Conservation (phyloP, 1,140 invertebrate genomes). For the Heliconius hermathena region DNA sequence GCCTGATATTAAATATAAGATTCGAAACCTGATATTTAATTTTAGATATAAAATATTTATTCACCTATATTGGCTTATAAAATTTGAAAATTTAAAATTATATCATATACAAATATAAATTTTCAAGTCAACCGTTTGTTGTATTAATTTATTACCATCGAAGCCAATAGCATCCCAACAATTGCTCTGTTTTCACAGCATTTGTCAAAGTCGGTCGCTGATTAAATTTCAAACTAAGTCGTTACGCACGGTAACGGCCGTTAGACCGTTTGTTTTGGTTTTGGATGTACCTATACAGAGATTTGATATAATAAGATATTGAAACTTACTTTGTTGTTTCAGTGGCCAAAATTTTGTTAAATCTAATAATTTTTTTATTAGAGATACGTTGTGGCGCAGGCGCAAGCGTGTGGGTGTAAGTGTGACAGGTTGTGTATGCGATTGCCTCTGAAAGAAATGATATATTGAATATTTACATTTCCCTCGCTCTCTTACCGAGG, state of each 20-base stretch:
- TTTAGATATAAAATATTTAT: too few species aligned
- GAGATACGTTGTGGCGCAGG: too few species aligned
- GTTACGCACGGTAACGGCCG: slow-evolving; percentile 41
- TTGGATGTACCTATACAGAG: slow-evolving; percentile 10
- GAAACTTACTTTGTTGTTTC: not conserved
- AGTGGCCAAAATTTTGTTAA: not conserved
- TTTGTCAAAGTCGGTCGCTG: slow-evolving; percentile 54
- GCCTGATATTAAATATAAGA: too few species aligned
- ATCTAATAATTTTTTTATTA: too few species aligned
- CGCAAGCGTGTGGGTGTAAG: too few species aligned
- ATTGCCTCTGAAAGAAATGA: too few species aligned
- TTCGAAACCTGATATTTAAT: too few species aligned
- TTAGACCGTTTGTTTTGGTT: slow-evolving; percentile 20
- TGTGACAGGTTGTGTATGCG: too few species aligned
- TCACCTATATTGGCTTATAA: not conserved
- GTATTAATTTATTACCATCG: slow-evolving; percentile 1
- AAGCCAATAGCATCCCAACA: slow-evolving; percentile 43
- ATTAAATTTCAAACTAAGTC: slow-evolving; percentile 56
- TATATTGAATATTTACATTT: too few species aligned
- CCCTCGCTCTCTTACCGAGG: too few species aligned
- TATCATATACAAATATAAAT: not conserved
- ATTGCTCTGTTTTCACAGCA: slow-evolving; percentile 56
- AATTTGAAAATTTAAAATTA: not conserved
- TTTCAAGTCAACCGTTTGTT: not conserved
- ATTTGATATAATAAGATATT: slow-evolving; percentile 32